phyloP scores from a whole-genome alignment of 92 coral and sea anemone genomes.

The Phymanthus crucifer region DNA sequence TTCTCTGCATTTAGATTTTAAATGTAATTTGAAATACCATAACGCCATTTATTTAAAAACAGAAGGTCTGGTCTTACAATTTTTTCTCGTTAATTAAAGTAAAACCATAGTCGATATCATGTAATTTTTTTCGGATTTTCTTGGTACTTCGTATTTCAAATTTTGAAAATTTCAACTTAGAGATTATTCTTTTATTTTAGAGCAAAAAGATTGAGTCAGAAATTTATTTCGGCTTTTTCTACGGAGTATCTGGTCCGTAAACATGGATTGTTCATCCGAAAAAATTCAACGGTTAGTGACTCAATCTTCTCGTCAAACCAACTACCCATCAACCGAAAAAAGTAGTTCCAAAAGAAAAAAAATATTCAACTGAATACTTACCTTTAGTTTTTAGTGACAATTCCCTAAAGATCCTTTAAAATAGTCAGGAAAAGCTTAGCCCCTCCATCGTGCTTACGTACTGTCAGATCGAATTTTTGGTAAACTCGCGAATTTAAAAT shows the following conservation, averaged over 20 bases:
- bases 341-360: background rate
- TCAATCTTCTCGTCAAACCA: constrained; percentile 1
- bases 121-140: background rate
- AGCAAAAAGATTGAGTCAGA: background rate
- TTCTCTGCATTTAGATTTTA: background rate
- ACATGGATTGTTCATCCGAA: constrained; percentile 23
- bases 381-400: constrained; percentile 13
- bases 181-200: background rate
- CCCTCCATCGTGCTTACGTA: constrained; percentile 54
- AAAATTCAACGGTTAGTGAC: constrained; percentile 37
- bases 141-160: no score
- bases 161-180: background rate
- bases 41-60: no score
- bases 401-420: background rate
- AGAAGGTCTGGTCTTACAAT: no score
- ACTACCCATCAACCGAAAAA: constrained; percentile 6
- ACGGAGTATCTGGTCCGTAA: constrained; percentile 29
- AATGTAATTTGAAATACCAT: background rate
- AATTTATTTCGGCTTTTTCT: background rate
- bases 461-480: constrained; percentile 49
- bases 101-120: background rate
- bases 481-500: constrained; percentile 55
- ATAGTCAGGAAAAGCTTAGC: constrained; percentile 6
- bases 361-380: background rate
- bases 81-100: no score